Evolutionary conservation across 2,797 vertebrate genomes (phyloP), one percentile per base, ranked within the genome.

Genomic region (Siniperca undulata): DNA sequence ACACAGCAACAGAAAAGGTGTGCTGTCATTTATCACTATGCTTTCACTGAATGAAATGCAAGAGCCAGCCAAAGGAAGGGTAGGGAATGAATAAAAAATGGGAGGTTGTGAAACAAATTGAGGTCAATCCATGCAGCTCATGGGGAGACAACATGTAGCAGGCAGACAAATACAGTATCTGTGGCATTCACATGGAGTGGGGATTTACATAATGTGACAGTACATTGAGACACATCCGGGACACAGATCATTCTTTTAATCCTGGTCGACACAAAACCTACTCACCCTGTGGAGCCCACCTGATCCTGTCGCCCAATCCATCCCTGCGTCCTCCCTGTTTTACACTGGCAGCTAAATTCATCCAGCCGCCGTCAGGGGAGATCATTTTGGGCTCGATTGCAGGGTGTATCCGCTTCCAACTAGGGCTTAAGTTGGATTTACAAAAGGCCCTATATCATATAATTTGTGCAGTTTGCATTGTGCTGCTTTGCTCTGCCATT

Each of bases 181-280:
- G 75, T 86, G 77, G 92, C 91, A 88, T 95, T 95, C 90, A 91
- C 92, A 90, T 85, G 89, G 89, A 93, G 88, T 82, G 85, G 81
- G 91, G 94, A 97, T 96, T 96, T 96, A 91, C 95, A 96, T 96
- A 97, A 96, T 95, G 94, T 95, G 95, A 95, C 92, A 94, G 90
- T 89, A 88, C 93, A 94, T 96, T 95, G 94, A 95, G 89, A 89
- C 87, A 81, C 92, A 93, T 93, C 92, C 93, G 80, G 94, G 86
- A 95, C 93, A 94, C 89, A 95, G 92, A 96, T 95, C 93, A 92
- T 90, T 92, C 86, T 88, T 94, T 89, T 96, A 96, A 97, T 96
- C 93, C 95, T 91, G 86, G 90, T 89, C 93, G 92, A 95, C 69
- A 81, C 88, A 88, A 90, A 95, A 95, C 90, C 90, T 73, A 60